Evolutionary conservation across 1,140 invertebrate genomes (phyloP), one percentile per base, ranked within the genome.

Genomic region (Bombus impatiens): DNA sequence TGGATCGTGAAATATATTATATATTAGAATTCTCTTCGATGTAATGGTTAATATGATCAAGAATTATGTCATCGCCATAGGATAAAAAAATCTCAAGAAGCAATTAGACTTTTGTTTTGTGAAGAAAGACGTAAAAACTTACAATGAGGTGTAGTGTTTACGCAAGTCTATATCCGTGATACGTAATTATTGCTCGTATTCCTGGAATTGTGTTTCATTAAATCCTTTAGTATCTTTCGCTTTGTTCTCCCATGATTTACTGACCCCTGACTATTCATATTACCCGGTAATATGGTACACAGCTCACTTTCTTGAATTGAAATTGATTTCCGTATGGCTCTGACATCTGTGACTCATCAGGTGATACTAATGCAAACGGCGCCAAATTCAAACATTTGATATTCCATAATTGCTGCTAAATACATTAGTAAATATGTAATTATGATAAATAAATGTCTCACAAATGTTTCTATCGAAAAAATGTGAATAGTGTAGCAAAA

Each of bases 291-390:
- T 67, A 68, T 82, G 86, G 74, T 78, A 83, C 84, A 87, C 78
- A 92, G 91, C 91, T 79, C 78, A 82, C 86, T 88, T 90, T 84
- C 89, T 90, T 89, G 81, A 88, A 89, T 68, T 79, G 81, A 87
- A 80, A 91, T 87, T 70, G 84, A 86, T 86, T 90, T 78, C 86
- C 83, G 57, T 18, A 65, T n/a, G 10, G 18, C 65, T 28, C 67
- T 65, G 83, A 65, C 83, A 44, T 74, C 83, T 85, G 22, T 12
- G 22, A 28, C 1, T 22, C 1, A 32, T 2, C 0, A 1, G 13
- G 1, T 9, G 2, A 18, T 18, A 80, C 68, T 62, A 85, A 86
- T 82, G 74, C 44, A 84, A 80, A 40, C 12, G 2, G 57, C 76
- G 57, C 35, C 18, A 72, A 12, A 6, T 75, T 68, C 62, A 57